phyloP scores from a whole-genome alignment of 2,113 vertebrate species.

The Neomonachus schauinslandi region DNA sequence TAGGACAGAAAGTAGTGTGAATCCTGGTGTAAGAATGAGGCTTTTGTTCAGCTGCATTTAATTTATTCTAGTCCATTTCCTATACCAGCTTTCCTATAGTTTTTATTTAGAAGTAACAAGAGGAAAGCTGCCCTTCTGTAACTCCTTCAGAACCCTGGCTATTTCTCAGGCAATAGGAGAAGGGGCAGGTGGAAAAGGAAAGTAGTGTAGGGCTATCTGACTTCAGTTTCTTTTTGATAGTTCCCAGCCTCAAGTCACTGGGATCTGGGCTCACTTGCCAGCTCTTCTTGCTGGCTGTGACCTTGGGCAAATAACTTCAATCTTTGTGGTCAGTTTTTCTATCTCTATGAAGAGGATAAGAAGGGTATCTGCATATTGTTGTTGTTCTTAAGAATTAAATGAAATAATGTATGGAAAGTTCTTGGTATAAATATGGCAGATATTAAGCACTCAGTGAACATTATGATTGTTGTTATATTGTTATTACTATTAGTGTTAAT shows the following conservation, averaged over 20 bases:
- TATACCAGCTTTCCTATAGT: not conserved
- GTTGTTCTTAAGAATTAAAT: conserved; percentile 4
- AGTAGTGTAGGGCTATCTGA: not conserved
- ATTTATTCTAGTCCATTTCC: conserved; percentile 50
- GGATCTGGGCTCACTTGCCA: not conserved
- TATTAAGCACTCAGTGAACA: not conserved
- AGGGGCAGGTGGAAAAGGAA: not conserved
- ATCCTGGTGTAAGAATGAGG: not conserved
- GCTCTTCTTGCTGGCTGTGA: not conserved
- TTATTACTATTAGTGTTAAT: not conserved
- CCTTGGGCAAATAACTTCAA: not conserved
- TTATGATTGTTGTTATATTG: not conserved
- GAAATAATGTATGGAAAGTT: not conserved
- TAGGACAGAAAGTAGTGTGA: conserved; percentile 49
- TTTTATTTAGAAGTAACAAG: conserved; percentile 31
- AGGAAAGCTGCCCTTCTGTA: not conserved
- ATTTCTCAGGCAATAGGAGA: not conserved
- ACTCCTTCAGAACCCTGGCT: not conserved
- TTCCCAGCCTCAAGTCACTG: not conserved
- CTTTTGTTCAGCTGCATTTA: not conserved
- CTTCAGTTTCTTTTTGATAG: not conserved
- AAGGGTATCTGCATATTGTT: not conserved
- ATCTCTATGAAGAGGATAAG: not conserved
- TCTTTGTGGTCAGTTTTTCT: not conserved
- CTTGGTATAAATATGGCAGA: not conserved